Base-by-base conservation (phyloP, 2,113 vertebrate genomes). In the Myotis lucifugus region DNA sequence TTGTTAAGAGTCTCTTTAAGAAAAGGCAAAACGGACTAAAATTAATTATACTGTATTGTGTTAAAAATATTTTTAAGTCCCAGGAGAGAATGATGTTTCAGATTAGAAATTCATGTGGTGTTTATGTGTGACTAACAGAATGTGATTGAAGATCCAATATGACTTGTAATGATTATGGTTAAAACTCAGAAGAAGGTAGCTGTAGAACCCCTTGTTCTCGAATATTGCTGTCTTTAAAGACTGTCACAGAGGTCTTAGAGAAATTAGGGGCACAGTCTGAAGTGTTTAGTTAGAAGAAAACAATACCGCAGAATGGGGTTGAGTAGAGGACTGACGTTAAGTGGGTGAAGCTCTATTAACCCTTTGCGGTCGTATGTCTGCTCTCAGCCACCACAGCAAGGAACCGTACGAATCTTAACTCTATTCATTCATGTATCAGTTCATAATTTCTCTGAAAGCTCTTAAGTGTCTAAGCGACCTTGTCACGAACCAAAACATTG, bases 21-120 rank as follows among this genome's bases (percentile, higher is more conserved):
- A 90, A 52, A 40, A 61, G 25, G 21, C 19, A 83, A 50, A 96
- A 89, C 67, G 12, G 29, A 27, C 37, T 67, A 48, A 50, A 95
- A 88, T 91, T 94, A 96, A 87, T 96, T 94, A 72, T 61, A 32
- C n/a, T 52, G 1, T 64, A 25, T 88, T 95, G 40, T 95, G 91
- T 94, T 48, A 85, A 91, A 91, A 93, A 56, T 88, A 46, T 67
- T 86, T 94, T 32, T 66, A 86, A 85, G 37, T 74, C n/a, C 13
- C 15, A 59, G n/a, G 78, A 90, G 54, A 86, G 61, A 82, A 76
- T 93, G 56, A 66, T 59, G 21, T 23, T 37, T 66, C 34, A 54
- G 29, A 69, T 89, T 85, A 59, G 86, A 97, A 88, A 87, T 67
- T 93, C 52, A 86, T 79, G 25, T 2, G n/a, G 77, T 52, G 12